These are phyloP conservation scores for Drosophila tropicalis DNA, from an alignment of 1,140 invertebrate species.

Conservation along the genomic window DNA sequence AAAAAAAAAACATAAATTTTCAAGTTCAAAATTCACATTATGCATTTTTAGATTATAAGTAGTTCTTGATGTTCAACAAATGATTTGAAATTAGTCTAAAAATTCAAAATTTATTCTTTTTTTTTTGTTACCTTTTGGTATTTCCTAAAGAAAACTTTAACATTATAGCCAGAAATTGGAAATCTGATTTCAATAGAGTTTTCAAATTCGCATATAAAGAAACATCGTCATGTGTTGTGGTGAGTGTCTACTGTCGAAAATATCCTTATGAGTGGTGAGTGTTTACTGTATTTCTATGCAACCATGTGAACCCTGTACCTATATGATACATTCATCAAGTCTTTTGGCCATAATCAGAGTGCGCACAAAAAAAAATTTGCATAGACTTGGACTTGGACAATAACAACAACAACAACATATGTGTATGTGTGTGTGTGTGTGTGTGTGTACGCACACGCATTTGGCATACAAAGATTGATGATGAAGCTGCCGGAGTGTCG, in stretches of 20 bases:
- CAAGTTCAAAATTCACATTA: too few relatives aligned
- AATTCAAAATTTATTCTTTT: too few relatives aligned
- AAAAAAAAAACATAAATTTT: too few relatives aligned
- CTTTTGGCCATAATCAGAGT: conserved; percentile 45
- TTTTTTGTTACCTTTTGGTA: too few relatives aligned
- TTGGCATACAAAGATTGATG: conserved; percentile 47
- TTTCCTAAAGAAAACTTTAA: too few relatives aligned
- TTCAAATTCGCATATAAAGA: background rate
- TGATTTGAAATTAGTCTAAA: too few relatives aligned
- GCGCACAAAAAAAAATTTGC: conserved; percentile 50
- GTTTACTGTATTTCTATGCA: conserved; percentile 19
- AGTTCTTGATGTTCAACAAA: too few relatives aligned
- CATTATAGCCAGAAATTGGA: too few relatives aligned
- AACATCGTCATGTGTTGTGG: too few relatives aligned
- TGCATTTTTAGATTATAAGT: too few relatives aligned
- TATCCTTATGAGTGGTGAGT: background rate
- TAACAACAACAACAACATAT: conserved; percentile 7
- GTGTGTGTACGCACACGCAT: conserved; percentile 37
- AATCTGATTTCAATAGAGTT: too few relatives aligned
- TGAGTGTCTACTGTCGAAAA: background rate
- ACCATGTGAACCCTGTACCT: background rate
- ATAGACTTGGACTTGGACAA: conserved; percentile 30
- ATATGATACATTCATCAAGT: conserved; percentile 27
- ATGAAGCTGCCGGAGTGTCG: conserved; percentile 20
- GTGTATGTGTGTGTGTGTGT: too few relatives aligned